phyloP scores from a whole-genome alignment of 2,888 invertebrate species.

The Pristionchus mayeri region DNA sequence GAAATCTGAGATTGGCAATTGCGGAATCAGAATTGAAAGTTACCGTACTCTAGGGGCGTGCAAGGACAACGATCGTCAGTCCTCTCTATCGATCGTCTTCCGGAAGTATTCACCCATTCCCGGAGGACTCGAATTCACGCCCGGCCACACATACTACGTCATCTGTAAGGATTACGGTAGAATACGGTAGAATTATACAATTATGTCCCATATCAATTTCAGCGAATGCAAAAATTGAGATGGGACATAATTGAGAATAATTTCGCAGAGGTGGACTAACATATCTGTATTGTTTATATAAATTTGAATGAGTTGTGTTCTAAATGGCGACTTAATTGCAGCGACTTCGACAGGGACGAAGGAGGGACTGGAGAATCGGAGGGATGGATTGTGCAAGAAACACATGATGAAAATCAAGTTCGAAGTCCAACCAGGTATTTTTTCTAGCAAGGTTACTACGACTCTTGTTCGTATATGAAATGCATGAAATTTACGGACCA shows the following conservation, averaged over 20 bases:
- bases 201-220: not conserved
- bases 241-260: not conserved
- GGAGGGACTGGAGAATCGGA: slow-evolving; percentile 69
- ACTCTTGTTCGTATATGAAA: too few relatives aligned
- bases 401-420: slow-evolving; percentile 75
- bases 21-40: too few relatives aligned
- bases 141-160: slow-evolving; percentile 73
- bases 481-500: too few relatives aligned
- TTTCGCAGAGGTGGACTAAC: not conserved
- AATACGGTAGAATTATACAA: not conserved
- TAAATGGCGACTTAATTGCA: too few relatives aligned
- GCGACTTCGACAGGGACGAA: slow-evolving; percentile 73
- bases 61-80: slow-evolving; percentile 56
- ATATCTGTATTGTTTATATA: not conserved
- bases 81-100: slow-evolving; percentile 73
- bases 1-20: too few relatives aligned
- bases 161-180: slow-evolving; percentile 65
- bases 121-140: slow-evolving; percentile 71
- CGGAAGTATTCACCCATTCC: slow-evolving; percentile 75
- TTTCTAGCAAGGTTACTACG: too few relatives aligned
- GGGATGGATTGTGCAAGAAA: slow-evolving; percentile 70
- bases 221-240: too few relatives aligned
- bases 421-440: slow-evolving; percentile 64
- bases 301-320: not conserved
- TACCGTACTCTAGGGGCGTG: slow-evolving; percentile 59